Conservation (phyloP, 2,797 vertebrate species). For the Platyrinchus mystaceus region DNA sequence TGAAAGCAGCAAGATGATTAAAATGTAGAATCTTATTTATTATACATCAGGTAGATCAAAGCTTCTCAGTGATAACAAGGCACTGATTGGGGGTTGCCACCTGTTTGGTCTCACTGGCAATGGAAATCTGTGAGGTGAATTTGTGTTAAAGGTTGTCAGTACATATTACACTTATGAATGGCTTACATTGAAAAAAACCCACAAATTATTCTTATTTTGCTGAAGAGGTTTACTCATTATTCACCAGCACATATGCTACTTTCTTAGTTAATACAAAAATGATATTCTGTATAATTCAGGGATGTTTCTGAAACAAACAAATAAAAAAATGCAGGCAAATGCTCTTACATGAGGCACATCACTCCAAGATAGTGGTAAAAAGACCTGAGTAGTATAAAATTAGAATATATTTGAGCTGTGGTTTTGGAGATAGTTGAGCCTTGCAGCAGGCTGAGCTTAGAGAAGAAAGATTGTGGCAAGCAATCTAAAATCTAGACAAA, state of each 20-base stretch:
- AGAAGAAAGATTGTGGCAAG: neutral
- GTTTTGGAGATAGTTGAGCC: neutral
- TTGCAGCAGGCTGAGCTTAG: neutral
- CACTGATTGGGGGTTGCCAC: constrained; percentile 42
- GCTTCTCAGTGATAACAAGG: constrained; percentile 50
- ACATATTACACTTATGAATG: neutral
- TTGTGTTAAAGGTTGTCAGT: constrained; percentile 25
- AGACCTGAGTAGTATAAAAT: neutral
- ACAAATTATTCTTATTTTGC: neutral
- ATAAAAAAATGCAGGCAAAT: neutral
- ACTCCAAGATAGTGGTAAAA: neutral
- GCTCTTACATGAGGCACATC: neutral
- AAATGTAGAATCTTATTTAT: constrained; percentile 72
- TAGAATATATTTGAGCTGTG: neutral
- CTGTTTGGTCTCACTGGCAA: constrained; percentile 56
- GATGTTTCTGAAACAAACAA: neutral
- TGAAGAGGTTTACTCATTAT: neutral
- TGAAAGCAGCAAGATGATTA: constrained; percentile 64
- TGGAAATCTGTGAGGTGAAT: constrained; percentile 56
- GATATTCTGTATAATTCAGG: neutral
- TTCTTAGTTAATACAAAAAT: neutral
- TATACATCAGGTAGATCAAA: constrained; percentile 76
- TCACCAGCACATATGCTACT: neutral
- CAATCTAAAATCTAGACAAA: neutral
- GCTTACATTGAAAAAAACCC: neutral